These are phyloP conservation scores for Whitmania pigra DNA, from an alignment of 1,140 invertebrate species.

Conservation along the genomic window DNA sequence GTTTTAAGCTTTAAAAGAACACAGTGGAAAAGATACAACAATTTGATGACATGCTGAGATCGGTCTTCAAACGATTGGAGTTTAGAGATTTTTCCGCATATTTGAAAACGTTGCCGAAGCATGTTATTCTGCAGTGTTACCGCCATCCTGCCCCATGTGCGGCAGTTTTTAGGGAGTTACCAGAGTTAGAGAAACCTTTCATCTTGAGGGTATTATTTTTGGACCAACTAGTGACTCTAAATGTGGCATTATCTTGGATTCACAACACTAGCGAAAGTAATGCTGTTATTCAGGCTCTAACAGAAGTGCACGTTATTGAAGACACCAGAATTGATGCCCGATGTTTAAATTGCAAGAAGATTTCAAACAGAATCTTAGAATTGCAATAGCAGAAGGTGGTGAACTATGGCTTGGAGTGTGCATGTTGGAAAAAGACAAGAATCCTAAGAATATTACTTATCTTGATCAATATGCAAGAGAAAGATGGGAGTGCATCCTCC, in stretches of 20 bases:
- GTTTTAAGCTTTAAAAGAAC: too few relatives aligned
- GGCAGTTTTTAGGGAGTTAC: slow-evolving; percentile 4
- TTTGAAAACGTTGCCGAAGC: neutral
- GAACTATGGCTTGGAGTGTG: slow-evolving; percentile 69
- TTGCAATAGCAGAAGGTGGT: slow-evolving; percentile 73
- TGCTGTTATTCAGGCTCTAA: neutral
- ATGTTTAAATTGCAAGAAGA: slow-evolving; percentile 69
- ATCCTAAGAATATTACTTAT: slow-evolving; percentile 72
- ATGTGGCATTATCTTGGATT: slow-evolving; percentile 5
- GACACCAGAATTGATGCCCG: neutral
- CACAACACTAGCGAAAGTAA: too few relatives aligned
- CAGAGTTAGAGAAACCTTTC: slow-evolving; percentile 10
- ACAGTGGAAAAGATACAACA: too few relatives aligned
- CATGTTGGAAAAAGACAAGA: slow-evolving; percentile 69
- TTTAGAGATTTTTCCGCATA: neutral
- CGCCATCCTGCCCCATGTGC: neutral
- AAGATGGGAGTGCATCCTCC: slow-evolving; percentile 88
- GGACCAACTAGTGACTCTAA: neutral
- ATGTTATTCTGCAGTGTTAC: neutral
- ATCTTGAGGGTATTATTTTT: slow-evolving; percentile 2
- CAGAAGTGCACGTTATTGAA: neutral
- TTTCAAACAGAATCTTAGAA: slow-evolving; percentile 79
- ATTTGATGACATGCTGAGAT: too few relatives aligned
- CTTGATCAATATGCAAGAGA: slow-evolving; percentile 83
- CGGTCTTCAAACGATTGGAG: neutral